phyloP scores from a whole-genome alignment of 2,797 vertebrate genomes.

The Morus bassanus region DNA sequence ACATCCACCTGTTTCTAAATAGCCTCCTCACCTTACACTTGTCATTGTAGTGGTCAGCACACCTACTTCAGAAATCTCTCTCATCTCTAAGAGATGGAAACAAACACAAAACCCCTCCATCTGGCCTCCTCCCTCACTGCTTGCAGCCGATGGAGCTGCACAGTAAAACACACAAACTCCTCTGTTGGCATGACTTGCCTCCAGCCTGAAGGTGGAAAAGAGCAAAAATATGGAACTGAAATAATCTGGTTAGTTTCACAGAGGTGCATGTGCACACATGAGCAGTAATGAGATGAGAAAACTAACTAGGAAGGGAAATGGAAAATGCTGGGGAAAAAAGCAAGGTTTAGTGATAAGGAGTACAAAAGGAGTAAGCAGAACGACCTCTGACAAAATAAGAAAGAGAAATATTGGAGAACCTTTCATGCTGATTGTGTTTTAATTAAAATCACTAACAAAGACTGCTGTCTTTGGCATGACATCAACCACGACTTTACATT shows the following conservation, averaged over 20 bases:
- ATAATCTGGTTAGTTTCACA: not conserved
- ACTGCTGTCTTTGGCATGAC: not conserved
- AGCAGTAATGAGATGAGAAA: not conserved
- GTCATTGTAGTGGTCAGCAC: not conserved
- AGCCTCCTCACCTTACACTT: not conserved
- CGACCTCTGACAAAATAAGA: not conserved
- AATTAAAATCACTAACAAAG: slow-evolving; percentile 33
- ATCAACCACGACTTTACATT: not conserved
- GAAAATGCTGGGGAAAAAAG: not conserved
- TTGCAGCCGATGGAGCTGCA: not conserved
- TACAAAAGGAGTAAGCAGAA: not conserved
- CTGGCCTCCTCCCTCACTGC: not conserved
- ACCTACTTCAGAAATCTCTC: not conserved
- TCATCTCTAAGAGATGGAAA: not conserved
- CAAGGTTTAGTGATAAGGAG: not conserved
- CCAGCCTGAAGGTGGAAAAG: not conserved
- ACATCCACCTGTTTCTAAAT: not conserved
- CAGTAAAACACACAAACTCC: not conserved
- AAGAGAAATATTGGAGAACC: not conserved
- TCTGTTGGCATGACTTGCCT: not conserved
- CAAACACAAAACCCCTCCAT: not conserved
- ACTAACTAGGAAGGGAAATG: not conserved
- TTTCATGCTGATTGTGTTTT: not conserved
- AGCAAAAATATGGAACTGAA: not conserved
- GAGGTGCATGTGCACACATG: not conserved